phyloP scores from a whole-genome alignment of 2,888 invertebrate species.

The Aspidiotus destructor region DNA sequence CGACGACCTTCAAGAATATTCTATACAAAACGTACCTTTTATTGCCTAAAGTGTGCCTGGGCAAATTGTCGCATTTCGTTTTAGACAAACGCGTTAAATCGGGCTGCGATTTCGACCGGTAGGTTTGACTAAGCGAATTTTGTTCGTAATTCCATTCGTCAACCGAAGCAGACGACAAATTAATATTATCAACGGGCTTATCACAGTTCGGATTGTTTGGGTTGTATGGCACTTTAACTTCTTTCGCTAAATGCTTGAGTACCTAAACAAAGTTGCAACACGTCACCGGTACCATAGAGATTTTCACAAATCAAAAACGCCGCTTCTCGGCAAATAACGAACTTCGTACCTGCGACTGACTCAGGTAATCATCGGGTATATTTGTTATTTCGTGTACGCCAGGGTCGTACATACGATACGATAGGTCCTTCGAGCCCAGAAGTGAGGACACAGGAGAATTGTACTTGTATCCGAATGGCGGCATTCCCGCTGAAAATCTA shows the following conservation, averaged over 20 bases:
- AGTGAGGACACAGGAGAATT: slow-evolving; percentile 14
- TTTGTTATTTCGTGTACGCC: slow-evolving; percentile 62
- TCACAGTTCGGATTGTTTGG: slow-evolving; percentile 24
- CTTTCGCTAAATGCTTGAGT: slow-evolving; percentile 72
- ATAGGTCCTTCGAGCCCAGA: slow-evolving; percentile 27
- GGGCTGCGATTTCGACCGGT: slow-evolving; percentile 56
- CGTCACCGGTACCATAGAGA: background rate
- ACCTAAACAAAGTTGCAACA: slow-evolving; percentile 43
- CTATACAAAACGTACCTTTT: slow-evolving; percentile 26
- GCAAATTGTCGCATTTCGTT: slow-evolving; percentile 15
- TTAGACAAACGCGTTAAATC: slow-evolving; percentile 47
- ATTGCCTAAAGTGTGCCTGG: slow-evolving; percentile 34
- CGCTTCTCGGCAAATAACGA: background rate
- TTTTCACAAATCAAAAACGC: background rate
- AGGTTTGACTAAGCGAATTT: slow-evolving; percentile 41
- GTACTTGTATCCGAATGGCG: slow-evolving; percentile 17
- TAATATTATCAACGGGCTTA: slow-evolving; percentile 16
- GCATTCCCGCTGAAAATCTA: slow-evolving; percentile 24
- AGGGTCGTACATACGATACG: slow-evolving; percentile 32
- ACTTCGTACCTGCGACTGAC: slow-evolving; percentile 56
- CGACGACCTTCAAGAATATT: background rate
- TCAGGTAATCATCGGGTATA: slow-evolving; percentile 73
- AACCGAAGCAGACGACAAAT: slow-evolving; percentile 17
- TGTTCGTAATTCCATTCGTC: slow-evolving; percentile 28
- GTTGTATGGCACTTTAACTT: slow-evolving; percentile 47